A percentile compares a stretch with the other conserved stretches of the same genome.
Conservation (phyloP, 2,888 invertebrate genomes). For the Tyria jacobaeae region DNA sequence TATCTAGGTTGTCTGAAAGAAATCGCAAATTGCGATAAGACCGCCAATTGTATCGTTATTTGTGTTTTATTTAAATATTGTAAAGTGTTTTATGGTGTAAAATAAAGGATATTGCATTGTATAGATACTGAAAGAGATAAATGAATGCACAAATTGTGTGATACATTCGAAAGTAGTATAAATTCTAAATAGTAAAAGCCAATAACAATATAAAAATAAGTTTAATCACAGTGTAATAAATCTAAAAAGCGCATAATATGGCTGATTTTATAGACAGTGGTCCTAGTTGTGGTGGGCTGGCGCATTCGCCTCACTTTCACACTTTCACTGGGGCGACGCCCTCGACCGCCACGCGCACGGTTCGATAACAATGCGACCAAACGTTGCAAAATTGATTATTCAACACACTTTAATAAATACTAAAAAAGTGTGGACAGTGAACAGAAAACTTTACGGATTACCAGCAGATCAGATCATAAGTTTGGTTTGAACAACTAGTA, state of each 20-base stretch:
- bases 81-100: too few relatives aligned
- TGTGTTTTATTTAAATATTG: too few relatives aligned
- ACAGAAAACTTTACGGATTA: background rate
- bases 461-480: background rate
- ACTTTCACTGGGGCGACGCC: conserved; percentile 85
- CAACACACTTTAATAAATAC: conserved; percentile 63
- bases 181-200: conserved; percentile 20
- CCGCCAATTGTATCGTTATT: too few relatives aligned
- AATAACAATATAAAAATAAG: conserved; percentile 22
- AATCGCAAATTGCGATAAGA: too few relatives aligned
- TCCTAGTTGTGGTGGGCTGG: conserved; percentile 53
- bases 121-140: background rate
- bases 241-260: conserved; percentile 50
- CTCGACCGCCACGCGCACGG: conserved; percentile 62
- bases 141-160: background rate
- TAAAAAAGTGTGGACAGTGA: conserved; percentile 29
- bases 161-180: conserved; percentile 29
- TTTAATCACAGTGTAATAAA: conserved; percentile 52
- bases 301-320: conserved; percentile 85
- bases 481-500: conserved; percentile 44
- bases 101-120: too few relatives aligned
- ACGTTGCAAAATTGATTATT: conserved; percentile 81
- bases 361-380: conserved; percentile 59
- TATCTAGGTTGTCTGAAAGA: too few relatives aligned
- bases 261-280: conserved; percentile 40